These are phyloP conservation scores for Drosophila ananassae DNA, from an alignment of 1,140 invertebrate genomes.

Conservation along the genomic window DNA sequence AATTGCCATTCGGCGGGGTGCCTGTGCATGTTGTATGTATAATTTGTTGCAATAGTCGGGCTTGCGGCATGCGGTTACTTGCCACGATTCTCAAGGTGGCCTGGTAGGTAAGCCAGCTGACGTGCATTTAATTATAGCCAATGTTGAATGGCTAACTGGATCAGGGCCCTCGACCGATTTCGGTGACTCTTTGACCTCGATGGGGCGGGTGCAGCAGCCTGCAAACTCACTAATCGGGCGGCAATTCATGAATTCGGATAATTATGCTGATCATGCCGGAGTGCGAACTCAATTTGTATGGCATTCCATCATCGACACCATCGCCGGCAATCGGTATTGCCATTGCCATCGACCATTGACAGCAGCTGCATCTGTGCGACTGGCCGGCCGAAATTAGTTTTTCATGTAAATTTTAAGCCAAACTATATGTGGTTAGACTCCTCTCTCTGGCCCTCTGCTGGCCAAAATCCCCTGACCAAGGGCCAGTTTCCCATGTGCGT, in stretches of 20 bases:
- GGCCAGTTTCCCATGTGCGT: conserved; percentile 51
- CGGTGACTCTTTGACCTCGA: conserved; percentile 29
- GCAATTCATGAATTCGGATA: conserved; percentile 74
- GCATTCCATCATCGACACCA: conserved; percentile 38
- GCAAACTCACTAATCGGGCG: conserved; percentile 47
- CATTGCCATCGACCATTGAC: conserved; percentile 11
- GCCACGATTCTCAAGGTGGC: not conserved
- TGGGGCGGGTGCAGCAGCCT: conserved; percentile 43
- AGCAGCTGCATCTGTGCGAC: conserved; percentile 28
- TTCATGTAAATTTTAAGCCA: conserved; percentile 77
- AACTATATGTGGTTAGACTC: conserved; percentile 45
- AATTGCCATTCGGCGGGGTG: conserved; percentile 22
- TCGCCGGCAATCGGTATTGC: conserved; percentile 27
- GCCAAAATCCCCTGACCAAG: conserved; percentile 28
- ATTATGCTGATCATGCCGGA: conserved; percentile 69
- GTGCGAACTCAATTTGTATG: conserved; percentile 74
- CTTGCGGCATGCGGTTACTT: conserved; percentile 43
- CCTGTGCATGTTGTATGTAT: conserved; percentile 40
- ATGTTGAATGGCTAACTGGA: conserved; percentile 7
- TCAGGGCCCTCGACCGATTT: not conserved
- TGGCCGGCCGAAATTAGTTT: conserved; percentile 68
- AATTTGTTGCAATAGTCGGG: conserved; percentile 53
- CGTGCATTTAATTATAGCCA: conserved; percentile 64
- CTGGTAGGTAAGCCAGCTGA: not conserved
- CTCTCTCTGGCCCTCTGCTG: not conserved